Evolutionary conservation across 1,140 invertebrate species (phyloP).

Genomic region (Drosophila eugracilis): DNA sequence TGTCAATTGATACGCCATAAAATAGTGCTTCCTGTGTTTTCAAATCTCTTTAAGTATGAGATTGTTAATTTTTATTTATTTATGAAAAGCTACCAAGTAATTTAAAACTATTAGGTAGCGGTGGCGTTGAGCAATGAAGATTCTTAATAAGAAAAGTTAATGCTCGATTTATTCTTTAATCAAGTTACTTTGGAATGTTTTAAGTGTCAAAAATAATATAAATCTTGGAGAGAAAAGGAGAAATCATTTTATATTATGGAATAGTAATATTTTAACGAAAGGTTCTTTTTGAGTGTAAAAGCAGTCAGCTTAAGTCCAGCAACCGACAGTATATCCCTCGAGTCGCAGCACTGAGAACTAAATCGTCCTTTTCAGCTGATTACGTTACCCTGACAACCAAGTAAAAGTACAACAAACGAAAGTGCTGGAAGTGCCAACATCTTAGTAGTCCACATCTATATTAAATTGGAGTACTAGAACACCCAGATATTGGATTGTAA

Average conservation of each 20-base stretch:
- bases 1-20: neutral
- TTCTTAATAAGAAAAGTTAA: no score
- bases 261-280: neutral
- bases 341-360: neutral
- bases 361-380: slow-evolving; percentile 2
- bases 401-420: slow-evolving; percentile 17
- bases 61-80: no score
- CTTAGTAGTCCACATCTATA: neutral
- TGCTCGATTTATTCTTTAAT: no score
- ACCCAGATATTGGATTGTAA: neutral
- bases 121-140: no score
- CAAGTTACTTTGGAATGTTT: no score
- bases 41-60: neutral
- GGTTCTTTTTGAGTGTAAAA: neutral
- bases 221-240: no score
- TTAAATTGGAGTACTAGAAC: neutral
- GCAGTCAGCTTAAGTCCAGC: neutral
- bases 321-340: neutral
- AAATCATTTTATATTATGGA: no score
- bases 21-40: neutral
- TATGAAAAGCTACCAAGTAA: no score
- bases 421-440: neutral
- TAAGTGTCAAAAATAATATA: no score
- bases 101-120: no score
- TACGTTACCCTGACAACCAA: slow-evolving; percentile 17